Base-by-base conservation (phyloP, 1,140 invertebrate genomes). In the Drosophila sucinea region DNA sequence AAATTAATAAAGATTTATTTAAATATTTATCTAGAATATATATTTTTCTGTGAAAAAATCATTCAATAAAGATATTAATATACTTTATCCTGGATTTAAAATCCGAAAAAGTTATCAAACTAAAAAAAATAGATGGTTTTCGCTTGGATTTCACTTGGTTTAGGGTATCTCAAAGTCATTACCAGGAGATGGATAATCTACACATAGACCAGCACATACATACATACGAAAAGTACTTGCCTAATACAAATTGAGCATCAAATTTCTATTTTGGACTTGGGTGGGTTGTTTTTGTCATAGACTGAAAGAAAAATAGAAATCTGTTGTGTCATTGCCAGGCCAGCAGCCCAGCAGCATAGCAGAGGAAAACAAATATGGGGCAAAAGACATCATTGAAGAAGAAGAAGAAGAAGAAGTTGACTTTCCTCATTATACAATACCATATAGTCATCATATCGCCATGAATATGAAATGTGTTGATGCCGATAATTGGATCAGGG, bases 391-490 rank as follows among this genome's bases (percentile, higher is more conserved):
- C 23, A 23, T 51, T 23, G 17, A 17, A 17, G 17, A 51, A 51
- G 44, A 23, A 27, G 17, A 17, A 17, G 17, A 51, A 51, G 44
- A 23, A 27, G 8, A 51, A 51, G 44, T 51, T 51, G 7, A 27
- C 27, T 51, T 51, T 51, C 27, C 23, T 51, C 23, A 51, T 51
- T 51, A 51, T 51, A 51, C 44, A 51, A 51, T 51, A 4, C 44
- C 27, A 51, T 51, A 51, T 51, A 10, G 44, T 51, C 44, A 51
- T 51, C 44, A 27, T 51, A 51, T 23, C 27, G 44, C 25, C 23
- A 51, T 51, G 44, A 51, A 51, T 51, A 51, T 51, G 44, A 51
- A 51, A 51, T 51, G 23, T 51, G 23, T 51, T 51, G 44, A 51
- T 51, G 44, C 44, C 44, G 44, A 51, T 51, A 51, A 51, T 51